phyloP scores from a whole-genome alignment of 2,113 vertebrate genomes.

The Perca fluviatilis region DNA sequence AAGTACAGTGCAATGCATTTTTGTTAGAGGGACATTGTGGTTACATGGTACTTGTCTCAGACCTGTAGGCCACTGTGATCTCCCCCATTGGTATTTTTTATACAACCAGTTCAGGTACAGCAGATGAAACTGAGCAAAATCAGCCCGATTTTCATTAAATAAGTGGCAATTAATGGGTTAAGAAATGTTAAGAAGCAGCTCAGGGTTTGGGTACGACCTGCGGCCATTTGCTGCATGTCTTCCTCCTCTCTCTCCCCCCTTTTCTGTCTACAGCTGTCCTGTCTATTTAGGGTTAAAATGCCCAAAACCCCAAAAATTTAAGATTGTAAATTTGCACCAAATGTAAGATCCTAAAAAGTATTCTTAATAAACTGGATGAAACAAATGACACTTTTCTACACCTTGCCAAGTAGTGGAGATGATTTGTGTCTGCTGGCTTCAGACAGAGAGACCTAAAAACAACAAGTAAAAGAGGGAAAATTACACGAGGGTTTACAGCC shows the following conservation, averaged over 20 bases:
- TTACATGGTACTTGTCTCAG: neutral
- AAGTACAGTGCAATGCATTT: neutral
- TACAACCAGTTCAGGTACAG: neutral
- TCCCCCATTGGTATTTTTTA: neutral
- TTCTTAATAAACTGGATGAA: neutral
- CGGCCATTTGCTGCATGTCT: too few species aligned
- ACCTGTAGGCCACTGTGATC: neutral
- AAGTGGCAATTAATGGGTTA: neutral
- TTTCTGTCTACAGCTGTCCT: too few species aligned
- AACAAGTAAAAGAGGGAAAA: neutral
- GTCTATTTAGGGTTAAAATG: too few species aligned
- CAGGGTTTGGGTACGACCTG: too few species aligned
- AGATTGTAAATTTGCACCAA: too few species aligned
- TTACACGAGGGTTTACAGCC: constrained; percentile 23
- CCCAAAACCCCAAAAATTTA: too few species aligned
- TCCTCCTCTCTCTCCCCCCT: too few species aligned
- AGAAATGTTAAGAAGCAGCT: too few species aligned
- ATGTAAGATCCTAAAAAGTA: too few species aligned
- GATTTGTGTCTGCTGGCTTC: neutral
- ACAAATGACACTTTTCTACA: neutral
- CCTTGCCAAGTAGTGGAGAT: neutral
- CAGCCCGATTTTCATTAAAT: neutral
- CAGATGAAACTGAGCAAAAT: neutral
- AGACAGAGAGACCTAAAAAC: neutral
- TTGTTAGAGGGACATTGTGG: neutral